A percentile compares a stretch with the other conserved stretches of the same genome.
These are phyloP conservation scores for Alces alces DNA, from an alignment of 2,113 vertebrate species.

Conservation along the genomic window DNA sequence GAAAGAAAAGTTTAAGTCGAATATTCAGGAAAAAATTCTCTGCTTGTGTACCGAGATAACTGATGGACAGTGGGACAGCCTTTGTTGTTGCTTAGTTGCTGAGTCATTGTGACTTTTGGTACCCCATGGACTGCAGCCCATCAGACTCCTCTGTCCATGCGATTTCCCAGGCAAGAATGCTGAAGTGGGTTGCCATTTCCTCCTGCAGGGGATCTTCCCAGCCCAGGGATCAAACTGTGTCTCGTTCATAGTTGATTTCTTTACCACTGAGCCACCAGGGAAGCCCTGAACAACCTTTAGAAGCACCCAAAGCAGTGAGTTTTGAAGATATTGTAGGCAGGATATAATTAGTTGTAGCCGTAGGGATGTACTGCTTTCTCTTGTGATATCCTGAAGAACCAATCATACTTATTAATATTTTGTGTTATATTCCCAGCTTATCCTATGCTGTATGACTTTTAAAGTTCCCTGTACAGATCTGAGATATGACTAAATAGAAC, in stretches of 20 bases:
- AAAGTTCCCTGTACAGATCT: background rate
- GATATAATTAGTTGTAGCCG: background rate
- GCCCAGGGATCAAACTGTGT: background rate
- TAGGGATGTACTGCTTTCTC: background rate
- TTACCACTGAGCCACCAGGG: background rate
- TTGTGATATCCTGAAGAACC: background rate
- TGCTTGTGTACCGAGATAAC: background rate
- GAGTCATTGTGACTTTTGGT: background rate
- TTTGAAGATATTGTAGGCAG: background rate
- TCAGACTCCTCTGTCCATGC: background rate
- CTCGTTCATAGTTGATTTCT: background rate
- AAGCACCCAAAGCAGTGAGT: background rate
- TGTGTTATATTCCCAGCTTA: background rate
- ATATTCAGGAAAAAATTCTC: background rate
- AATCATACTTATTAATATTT: background rate
- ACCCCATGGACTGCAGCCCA: background rate
- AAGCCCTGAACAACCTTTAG: background rate
- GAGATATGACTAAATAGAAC: background rate
- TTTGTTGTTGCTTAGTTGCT: background rate
- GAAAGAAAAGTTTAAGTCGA: background rate
- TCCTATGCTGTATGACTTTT: background rate
- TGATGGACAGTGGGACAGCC: background rate
- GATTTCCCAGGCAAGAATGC: background rate
- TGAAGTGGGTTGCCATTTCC: background rate
- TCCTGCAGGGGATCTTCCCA: background rate